Base-by-base conservation (phyloP, 2,888 invertebrate species). In the Eurytoma californica region DNA sequence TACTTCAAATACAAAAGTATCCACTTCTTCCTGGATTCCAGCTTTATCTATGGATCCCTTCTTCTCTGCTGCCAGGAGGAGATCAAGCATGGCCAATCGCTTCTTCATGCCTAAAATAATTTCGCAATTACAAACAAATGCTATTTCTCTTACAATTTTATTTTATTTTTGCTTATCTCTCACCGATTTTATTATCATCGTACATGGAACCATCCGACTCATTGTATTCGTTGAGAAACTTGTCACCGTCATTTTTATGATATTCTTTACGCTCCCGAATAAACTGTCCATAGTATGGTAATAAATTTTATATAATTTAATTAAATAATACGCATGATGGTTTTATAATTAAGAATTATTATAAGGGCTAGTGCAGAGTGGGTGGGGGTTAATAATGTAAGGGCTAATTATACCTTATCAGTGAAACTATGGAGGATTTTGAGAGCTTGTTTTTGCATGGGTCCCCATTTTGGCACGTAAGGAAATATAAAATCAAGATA, bases 391-490 rank as follows among this genome's bases (percentile, higher is more conserved):
- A n/a, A 24, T 24, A 24, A 2, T 24, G 2, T 24, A 24, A 24
- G 1, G 24, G 24, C 24, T 24, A 24, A 24, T 30, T 83, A n/a
- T n/a, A 92, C 92, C 84, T 91, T 90, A 69, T 89, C 89, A 0
- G 93, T 92, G 83, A 93, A 93, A 12, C 84, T 87, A 82, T 93
- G 93, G 30, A 93, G 88, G 18, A 91, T 88, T 60, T 90, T 86
- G 0, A 93, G 84, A 60, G 90, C 88, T 55, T 86, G 86, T 0
- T 86, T 86, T 82, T 94, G 93, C 69, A 90, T 88, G 20, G 9
- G 58, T 0, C 58, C 58, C 13, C 18, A 20, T 58, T 58, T 58
- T 20, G 20, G 20, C n/a, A 58, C n/a, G 3, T 12, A 58, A 58
- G n/a, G n/a, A 3, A 58, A 24, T 20, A 58, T 58, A 18, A 18